Evolutionary conservation across 2,888 invertebrate species (phyloP).

Genomic region (Stenotaenia linearis): DNA sequence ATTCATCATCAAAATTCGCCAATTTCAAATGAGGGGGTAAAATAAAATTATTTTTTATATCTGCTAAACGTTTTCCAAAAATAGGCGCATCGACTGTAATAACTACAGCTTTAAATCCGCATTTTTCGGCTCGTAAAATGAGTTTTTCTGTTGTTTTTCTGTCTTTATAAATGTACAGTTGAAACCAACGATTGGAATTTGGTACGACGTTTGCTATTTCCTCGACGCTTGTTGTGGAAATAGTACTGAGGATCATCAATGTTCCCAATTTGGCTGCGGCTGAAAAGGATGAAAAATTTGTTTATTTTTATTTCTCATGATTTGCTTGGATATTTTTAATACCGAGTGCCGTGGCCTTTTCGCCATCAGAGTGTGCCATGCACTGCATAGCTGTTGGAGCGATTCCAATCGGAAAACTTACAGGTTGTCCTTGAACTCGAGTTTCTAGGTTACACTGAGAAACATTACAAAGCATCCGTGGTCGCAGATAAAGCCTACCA

Average conservation of each 20-base stretch:
- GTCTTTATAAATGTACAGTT: slow-evolving; percentile 82
- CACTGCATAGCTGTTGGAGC: slow-evolving; percentile 87
- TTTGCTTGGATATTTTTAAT: slow-evolving; percentile 35
- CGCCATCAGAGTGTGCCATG: slow-evolving; percentile 85
- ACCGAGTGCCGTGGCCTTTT: slow-evolving; percentile 75
- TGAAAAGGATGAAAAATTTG: slow-evolving; percentile 41
- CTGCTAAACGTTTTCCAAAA: slow-evolving; percentile 75
- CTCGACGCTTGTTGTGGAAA: slow-evolving; percentile 80
- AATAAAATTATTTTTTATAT: slow-evolving; percentile 74
- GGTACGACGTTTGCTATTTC: slow-evolving; percentile 75
- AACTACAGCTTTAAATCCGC: slow-evolving; percentile 80
- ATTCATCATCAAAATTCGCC: slow-evolving; percentile 68
- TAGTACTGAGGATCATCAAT: slow-evolving; percentile 75
- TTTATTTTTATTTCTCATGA: slow-evolving; percentile 2
- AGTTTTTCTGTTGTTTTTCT: slow-evolving; percentile 64
- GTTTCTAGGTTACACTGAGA: slow-evolving; percentile 58
- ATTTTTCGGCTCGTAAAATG: slow-evolving; percentile 67
- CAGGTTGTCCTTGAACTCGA: slow-evolving; percentile 58
- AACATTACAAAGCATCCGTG: slow-evolving; percentile 70
- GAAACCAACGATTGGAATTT: slow-evolving; percentile 73
- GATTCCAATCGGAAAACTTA: slow-evolving; percentile 65
- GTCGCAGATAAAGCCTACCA: slow-evolving; percentile 66
- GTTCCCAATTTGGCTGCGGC: slow-evolving; percentile 72
- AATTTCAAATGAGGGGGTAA: slow-evolving; percentile 71
- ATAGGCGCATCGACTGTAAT: slow-evolving; percentile 83